Evolutionary conservation across 2,797 vertebrate species (phyloP).

Genomic region (Phyllotis vaccarum): DNA sequence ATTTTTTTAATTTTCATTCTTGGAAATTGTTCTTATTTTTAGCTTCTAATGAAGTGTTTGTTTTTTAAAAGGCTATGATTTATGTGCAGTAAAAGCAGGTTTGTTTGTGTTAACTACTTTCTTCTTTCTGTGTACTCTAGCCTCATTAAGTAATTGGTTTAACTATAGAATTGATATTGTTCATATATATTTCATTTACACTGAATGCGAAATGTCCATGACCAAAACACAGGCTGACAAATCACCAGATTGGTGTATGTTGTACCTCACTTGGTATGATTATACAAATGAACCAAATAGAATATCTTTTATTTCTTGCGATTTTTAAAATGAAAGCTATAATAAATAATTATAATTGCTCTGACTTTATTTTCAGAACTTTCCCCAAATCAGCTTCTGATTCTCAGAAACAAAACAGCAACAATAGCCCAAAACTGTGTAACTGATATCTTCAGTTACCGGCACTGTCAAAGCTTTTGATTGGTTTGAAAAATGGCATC

Average conservation of each 20-base stretch:
- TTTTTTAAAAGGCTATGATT: slow-evolving; percentile 29
- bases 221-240: slow-evolving; percentile 17
- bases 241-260: slow-evolving; percentile 42
- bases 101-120: slow-evolving; percentile 36
- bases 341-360: slow-evolving; percentile 15
- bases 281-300: slow-evolving; percentile 48
- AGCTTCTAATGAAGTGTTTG: slow-evolving; percentile 49
- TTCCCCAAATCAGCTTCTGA: neutral
- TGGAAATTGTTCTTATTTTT: neutral
- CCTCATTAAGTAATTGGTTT: slow-evolving; percentile 41
- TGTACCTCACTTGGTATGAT: slow-evolving; percentile 64
- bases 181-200: slow-evolving; percentile 57
- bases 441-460: slow-evolving; percentile 22
- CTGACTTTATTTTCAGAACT: slow-evolving; percentile 44
- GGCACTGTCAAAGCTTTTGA: slow-evolving; percentile 53
- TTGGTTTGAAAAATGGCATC: slow-evolving; percentile 31
- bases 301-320: slow-evolving; percentile 37
- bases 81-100: slow-evolving; percentile 28
- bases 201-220: slow-evolving; percentile 25
- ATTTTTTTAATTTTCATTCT: slow-evolving; percentile 9
- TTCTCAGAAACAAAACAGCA: slow-evolving; percentile 28
- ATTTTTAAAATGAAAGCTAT: slow-evolving; percentile 52
- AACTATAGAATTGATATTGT: slow-evolving; percentile 26
- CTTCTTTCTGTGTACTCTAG: slow-evolving; percentile 45
- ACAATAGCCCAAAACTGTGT: neutral